These are phyloP conservation scores for Tamandua tetradactyla DNA, from an alignment of 2,797 vertebrate genomes.

Conservation along the genomic window DNA sequence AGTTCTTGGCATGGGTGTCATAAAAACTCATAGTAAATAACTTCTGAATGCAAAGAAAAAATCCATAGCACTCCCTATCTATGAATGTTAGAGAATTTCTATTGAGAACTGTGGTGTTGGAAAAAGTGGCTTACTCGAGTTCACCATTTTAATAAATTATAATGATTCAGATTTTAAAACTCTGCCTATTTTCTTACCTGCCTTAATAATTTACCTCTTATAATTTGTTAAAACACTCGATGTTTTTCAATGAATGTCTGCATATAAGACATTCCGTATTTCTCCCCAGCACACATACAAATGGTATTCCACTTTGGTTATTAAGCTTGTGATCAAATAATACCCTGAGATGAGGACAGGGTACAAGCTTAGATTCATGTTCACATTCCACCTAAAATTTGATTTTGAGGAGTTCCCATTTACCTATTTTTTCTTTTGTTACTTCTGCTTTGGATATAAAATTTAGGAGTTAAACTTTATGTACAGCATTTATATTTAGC, in stretches of 20 bases:
- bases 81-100: not conserved
- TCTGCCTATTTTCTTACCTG: not conserved
- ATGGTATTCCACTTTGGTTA: not conserved
- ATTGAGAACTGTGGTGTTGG: not conserved
- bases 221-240: not conserved
- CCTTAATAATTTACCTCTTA: conserved; percentile 1
- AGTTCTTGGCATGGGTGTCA: not conserved
- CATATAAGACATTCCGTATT: not conserved
- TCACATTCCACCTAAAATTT: not conserved
- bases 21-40: not conserved
- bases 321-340: not conserved
- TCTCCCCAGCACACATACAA: not conserved
- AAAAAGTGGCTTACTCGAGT: not conserved
- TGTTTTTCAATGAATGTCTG: not conserved
- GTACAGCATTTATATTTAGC: too few species aligned
- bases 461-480: too few species aligned
- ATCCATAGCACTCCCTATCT: not conserved
- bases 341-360: not conserved
- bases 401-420: too few species aligned
- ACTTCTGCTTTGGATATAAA: too few species aligned
- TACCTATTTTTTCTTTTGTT: too few species aligned
- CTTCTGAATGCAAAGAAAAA: not conserved
- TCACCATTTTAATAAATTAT: not conserved
- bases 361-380: not conserved
- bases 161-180: not conserved